phyloP scores from a whole-genome alignment of 1,140 invertebrate species.

The Papilio glaucus region DNA sequence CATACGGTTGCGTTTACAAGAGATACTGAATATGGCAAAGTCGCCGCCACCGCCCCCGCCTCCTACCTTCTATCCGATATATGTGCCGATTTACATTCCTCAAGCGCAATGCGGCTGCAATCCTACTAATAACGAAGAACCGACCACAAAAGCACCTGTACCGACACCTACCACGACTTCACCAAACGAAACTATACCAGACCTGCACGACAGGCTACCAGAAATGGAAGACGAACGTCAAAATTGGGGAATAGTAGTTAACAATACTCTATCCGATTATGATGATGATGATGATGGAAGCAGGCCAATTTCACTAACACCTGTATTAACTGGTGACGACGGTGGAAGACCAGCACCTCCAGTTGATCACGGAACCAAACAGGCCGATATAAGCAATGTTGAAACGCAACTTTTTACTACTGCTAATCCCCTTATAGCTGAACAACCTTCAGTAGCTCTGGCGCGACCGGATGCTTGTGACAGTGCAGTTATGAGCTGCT shows the following conservation, averaged over 20 bases:
- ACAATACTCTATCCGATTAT: neutral
- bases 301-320: constrained; percentile 46
- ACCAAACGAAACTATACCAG: constrained; percentile 7
- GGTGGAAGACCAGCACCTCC: constrained; percentile 38
- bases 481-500: constrained; percentile 17
- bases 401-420: neutral
- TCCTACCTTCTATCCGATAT: constrained; percentile 60
- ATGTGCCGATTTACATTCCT: constrained; percentile 56
- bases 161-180: neutral
- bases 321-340: constrained; percentile 26
- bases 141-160: constrained; percentile 15
- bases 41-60: constrained; percentile 57
- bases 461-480: neutral
- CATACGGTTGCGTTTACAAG: constrained; percentile 22
- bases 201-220: constrained; percentile 37
- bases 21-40: constrained; percentile 26
- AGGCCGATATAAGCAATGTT: constrained; percentile 47
- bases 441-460: neutral
- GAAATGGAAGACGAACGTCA: constrained; percentile 47
- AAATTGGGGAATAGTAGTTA: constrained; percentile 43
- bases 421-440: neutral
- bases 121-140: constrained; percentile 26
- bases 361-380: constrained; percentile 51
- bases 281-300: constrained; percentile 46
- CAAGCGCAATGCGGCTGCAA: constrained; percentile 40